Evolutionary conservation across 1,140 invertebrate genomes (phyloP).

Genomic region (Drosophila nigrodunni): DNA sequence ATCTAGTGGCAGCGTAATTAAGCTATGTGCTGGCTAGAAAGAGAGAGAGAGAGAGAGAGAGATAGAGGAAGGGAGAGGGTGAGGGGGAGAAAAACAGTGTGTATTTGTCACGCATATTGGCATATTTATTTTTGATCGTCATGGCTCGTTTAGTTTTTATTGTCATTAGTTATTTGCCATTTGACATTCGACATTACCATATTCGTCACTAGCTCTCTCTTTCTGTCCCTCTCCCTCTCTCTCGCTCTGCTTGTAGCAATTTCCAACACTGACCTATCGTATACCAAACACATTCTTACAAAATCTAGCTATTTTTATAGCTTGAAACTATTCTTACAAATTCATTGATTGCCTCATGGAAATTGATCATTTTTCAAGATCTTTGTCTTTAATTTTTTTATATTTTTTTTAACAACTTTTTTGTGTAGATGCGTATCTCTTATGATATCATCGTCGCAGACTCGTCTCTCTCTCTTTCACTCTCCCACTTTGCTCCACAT

Average conservation of each 20-base stretch:
- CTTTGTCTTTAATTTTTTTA: too few relatives aligned
- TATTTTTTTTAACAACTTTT: background rate
- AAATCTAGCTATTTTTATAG: too few relatives aligned
- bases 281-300: too few relatives aligned
- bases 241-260: background rate
- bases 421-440: background rate
- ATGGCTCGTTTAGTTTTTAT: slow-evolving; percentile 49
- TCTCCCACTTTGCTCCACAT: background rate
- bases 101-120: slow-evolving; percentile 7
- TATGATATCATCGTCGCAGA: slow-evolving; percentile 42
- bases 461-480: background rate
- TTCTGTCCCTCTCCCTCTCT: background rate
- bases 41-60: background rate
- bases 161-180: slow-evolving; percentile 38
- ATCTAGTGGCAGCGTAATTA: slow-evolving; percentile 14
- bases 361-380: too few relatives aligned
- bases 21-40: background rate
- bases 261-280: too few relatives aligned
- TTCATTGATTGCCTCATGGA: too few relatives aligned
- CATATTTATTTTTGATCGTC: slow-evolving; percentile 29
- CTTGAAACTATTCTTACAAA: too few relatives aligned
- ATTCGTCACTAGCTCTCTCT: background rate
- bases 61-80: background rate
- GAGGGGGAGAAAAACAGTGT: background rate
- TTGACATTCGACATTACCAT: slow-evolving; percentile 33